These are phyloP conservation scores for Rhodophaea formosa DNA, from an alignment of 2,888 invertebrate genomes.

Conservation along the genomic window DNA sequence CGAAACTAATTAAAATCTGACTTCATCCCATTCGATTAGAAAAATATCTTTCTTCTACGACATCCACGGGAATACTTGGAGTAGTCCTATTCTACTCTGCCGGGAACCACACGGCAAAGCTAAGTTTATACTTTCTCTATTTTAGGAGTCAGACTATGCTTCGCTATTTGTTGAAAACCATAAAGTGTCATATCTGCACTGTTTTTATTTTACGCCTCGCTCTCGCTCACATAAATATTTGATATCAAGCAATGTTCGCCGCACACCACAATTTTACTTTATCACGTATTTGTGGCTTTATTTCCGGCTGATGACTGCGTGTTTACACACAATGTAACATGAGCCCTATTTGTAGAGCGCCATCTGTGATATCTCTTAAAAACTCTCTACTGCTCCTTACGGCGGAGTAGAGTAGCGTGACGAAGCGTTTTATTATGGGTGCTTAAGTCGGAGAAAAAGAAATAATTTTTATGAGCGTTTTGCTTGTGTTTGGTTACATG, in stretches of 20 bases:
- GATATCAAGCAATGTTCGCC: conserved; percentile 28
- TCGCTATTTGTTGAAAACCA: neutral
- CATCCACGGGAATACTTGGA: no score
- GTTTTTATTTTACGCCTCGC: conserved; percentile 1
- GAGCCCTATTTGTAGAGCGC: conserved; percentile 18
- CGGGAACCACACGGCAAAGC: no score
- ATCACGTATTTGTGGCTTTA: conserved; percentile 28
- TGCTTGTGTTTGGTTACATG: no score
- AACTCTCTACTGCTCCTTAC: no score
- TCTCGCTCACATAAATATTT: conserved; percentile 35
- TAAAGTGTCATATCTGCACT: no score
- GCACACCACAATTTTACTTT: conserved; percentile 31
- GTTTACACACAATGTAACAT: conserved; percentile 36
- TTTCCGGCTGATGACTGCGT: conserved; percentile 38
- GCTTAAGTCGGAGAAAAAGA: no score
- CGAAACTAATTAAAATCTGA: no score
- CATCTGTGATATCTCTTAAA: no score
- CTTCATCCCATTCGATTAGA: no score
- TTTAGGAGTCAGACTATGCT: conserved; percentile 14
- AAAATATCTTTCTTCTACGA: no score
- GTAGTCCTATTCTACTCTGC: no score
- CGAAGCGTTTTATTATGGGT: neutral
- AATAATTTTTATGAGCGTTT: no score
- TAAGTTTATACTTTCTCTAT: neutral
- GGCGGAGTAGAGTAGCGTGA: neutral